Conservation (phyloP, 1,140 invertebrate species). For the Aleiodes sp. region DNA sequence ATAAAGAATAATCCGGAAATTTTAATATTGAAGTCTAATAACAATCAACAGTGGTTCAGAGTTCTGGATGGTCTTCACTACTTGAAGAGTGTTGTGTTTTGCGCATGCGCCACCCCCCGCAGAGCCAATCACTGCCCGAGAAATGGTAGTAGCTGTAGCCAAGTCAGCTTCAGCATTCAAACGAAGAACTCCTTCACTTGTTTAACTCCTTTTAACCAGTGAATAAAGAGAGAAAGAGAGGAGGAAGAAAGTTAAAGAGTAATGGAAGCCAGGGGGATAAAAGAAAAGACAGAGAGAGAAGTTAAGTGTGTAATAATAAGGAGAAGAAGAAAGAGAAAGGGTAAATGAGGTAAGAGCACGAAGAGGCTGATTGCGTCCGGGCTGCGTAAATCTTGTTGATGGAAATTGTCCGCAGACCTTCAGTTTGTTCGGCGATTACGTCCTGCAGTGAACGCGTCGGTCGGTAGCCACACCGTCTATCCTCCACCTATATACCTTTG, state of each 20-base stretch:
- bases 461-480: slow-evolving; percentile 47
- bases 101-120: slow-evolving; percentile 61
- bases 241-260: slow-evolving; percentile 27
- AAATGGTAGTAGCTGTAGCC: slow-evolving; percentile 60
- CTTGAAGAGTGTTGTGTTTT: slow-evolving; percentile 46
- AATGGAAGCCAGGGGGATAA: slow-evolving; percentile 20
- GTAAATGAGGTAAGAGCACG: slow-evolving; percentile 24
- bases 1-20: neutral
- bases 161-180: slow-evolving; percentile 46
- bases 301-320: slow-evolving; percentile 26
- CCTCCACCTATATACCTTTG: slow-evolving; percentile 19
- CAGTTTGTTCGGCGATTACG: slow-evolving; percentile 56
- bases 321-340: slow-evolving; percentile 19
- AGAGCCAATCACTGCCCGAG: slow-evolving; percentile 63
- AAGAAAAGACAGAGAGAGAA: slow-evolving; percentile 23
- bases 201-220: too few species aligned
- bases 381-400: slow-evolving; percentile 59
- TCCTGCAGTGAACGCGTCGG: slow-evolving; percentile 55
- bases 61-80: too few species aligned
- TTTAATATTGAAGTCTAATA: neutral
- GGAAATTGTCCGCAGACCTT: slow-evolving; percentile 58
- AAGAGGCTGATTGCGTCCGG: slow-evolving; percentile 51
- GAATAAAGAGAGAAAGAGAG: too few species aligned
- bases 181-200: slow-evolving; percentile 18
- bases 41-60: slow-evolving; percentile 2